Conservation (phyloP, 2,888 invertebrate species). For the Alentia gelatinosa region DNA sequence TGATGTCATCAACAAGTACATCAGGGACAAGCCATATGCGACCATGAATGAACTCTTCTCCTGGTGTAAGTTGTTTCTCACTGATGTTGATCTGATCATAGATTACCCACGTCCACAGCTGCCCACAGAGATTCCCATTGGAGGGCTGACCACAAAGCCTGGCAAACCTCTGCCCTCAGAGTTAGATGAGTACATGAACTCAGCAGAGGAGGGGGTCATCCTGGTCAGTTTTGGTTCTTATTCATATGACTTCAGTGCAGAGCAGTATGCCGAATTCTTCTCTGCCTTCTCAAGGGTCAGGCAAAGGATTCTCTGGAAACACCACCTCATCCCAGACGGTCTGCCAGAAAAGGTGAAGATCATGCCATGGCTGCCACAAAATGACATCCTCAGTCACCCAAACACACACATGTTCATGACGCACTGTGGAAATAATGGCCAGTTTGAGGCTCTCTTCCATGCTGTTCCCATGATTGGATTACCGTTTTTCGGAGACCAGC, state of each 20-base stretch:
- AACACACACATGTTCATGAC: conserved; percentile 67
- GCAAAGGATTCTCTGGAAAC: not conserved
- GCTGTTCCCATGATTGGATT: conserved; percentile 66
- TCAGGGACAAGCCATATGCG: not conserved
- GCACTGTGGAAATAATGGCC: conserved; percentile 68
- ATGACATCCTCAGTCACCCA: conserved; percentile 67
- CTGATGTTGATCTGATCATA: not conserved
- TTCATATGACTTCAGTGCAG: not conserved
- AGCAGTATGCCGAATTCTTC: not conserved
- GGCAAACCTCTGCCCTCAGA: too few relatives aligned
- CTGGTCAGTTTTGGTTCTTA: not conserved
- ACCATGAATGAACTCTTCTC: not conserved
- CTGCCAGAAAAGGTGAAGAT: not conserved
- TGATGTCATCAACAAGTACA: not conserved
- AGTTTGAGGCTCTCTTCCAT: conserved; percentile 67
- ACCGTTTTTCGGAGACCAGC: conserved; percentile 65
- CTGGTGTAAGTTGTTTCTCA: not conserved
- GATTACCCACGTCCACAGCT: not conserved
- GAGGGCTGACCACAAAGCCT: not conserved
- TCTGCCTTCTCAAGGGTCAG: too few relatives aligned
- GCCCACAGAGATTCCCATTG: not conserved
- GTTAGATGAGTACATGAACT: not conserved
- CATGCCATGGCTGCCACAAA: conserved; percentile 67
- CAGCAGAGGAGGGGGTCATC: not conserved
- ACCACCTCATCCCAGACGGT: too few relatives aligned